These are phyloP conservation scores for Atlantisia rogersi DNA, from an alignment of 2,113 vertebrate genomes.

Conservation along the genomic window DNA sequence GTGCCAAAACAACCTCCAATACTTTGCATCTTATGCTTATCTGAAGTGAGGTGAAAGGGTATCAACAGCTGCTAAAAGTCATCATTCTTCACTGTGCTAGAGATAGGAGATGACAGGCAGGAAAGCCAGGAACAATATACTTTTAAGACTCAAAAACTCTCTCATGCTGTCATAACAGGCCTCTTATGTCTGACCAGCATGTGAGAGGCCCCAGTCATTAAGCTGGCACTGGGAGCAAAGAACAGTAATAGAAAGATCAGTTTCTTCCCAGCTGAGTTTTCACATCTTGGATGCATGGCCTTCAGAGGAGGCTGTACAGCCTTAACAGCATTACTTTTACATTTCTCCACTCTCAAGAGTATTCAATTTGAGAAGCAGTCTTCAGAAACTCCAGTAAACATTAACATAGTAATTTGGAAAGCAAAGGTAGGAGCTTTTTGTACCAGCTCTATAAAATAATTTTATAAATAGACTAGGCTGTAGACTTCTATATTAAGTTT, in stretches of 20 bases:
- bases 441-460: not conserved
- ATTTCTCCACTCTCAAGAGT: not conserved
- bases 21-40: not conserved
- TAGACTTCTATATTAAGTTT: not conserved
- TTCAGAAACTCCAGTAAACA: not conserved
- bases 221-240: not conserved
- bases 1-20: not conserved
- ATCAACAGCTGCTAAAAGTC: not conserved
- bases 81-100: not conserved
- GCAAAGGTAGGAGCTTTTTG: not conserved
- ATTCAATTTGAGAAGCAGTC: not conserved
- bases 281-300: not conserved
- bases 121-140: not conserved
- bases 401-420: not conserved
- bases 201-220: not conserved
- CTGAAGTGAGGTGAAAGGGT: not conserved
- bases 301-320: not conserved
- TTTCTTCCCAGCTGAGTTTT: not conserved
- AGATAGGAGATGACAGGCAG: not conserved
- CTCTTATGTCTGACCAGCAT: not conserved
- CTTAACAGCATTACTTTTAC: not conserved
- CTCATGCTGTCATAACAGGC: not conserved
- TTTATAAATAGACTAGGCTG: not conserved
- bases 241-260: not conserved
- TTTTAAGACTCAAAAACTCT: not conserved